Conservation (phyloP, 2,797 vertebrate species). For the Cebuella pygmaea region DNA sequence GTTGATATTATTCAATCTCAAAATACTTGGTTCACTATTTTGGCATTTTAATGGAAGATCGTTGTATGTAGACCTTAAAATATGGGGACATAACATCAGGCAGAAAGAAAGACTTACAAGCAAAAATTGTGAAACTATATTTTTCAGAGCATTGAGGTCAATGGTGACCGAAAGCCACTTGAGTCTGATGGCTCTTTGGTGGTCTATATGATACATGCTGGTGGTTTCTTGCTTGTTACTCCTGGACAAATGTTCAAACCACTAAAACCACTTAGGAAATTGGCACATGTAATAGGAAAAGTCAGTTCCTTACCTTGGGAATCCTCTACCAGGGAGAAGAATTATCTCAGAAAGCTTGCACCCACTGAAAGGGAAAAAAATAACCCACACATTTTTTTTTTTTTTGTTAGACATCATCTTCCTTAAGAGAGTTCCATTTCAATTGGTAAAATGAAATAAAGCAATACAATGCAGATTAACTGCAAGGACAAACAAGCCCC, state of each 20-base stretch:
- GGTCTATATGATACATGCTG: not conserved
- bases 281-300: slow-evolving; percentile 47
- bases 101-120: not conserved
- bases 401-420: not conserved
- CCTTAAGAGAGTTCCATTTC: not conserved
- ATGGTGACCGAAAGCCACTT: not conserved
- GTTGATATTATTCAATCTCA: not conserved
- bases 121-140: not conserved
- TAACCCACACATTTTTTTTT: not conserved
- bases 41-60: not conserved
- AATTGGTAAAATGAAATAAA: not conserved
- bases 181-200: not conserved
- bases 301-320: slow-evolving; percentile 42
- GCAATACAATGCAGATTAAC: not conserved
- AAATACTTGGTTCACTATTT: not conserved
- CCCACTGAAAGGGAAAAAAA: not conserved
- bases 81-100: not conserved
- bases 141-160: slow-evolving; percentile 36
- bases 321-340: not conserved
- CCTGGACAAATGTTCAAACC: slow-evolving; percentile 51
- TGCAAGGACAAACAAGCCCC: not conserved
- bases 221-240: slow-evolving; percentile 46
- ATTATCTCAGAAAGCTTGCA: not conserved
- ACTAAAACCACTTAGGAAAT: slow-evolving; percentile 61
- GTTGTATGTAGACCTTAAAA: not conserved